A percentile compares a stretch with the other conserved stretches of the same genome.
These are phyloP conservation scores for Yponomeuta cagnagella DNA, from an alignment of 2,888 invertebrate species.

Conservation along the genomic window DNA sequence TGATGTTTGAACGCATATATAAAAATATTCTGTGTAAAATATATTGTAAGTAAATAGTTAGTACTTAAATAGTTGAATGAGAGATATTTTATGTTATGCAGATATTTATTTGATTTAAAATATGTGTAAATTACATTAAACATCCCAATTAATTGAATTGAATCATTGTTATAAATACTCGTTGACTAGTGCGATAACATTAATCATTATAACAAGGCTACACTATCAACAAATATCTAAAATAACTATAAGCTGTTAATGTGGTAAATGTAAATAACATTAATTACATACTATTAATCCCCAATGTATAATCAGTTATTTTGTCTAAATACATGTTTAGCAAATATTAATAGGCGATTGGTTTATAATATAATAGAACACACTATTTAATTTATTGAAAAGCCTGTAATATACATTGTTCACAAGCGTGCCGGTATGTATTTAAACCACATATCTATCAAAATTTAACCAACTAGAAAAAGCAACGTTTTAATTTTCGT, in stretches of 20 bases:
- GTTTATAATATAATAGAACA: not conserved
- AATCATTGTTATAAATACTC: constrained; percentile 63
- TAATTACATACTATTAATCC: not conserved
- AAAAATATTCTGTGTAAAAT: no score
- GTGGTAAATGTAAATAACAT: constrained; percentile 2
- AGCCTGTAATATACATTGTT: not conserved
- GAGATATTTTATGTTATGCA: constrained; percentile 43
- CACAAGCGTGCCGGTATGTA: not conserved
- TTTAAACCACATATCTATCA: not conserved
- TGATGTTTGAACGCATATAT: no score
- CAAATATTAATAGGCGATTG: not conserved
- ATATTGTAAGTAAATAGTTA: not conserved
- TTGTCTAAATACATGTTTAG: not conserved
- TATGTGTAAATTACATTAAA: constrained; percentile 62
- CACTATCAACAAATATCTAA: constrained; percentile 20
- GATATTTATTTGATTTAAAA: constrained; percentile 68
- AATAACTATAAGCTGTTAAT: not conserved
- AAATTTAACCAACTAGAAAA: not conserved
- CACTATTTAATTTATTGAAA: not conserved
- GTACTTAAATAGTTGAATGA: constrained; percentile 20
- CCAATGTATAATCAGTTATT: not conserved
- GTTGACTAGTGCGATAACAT: constrained; percentile 56
- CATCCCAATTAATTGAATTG: constrained; percentile 46
- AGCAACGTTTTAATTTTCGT: not conserved
- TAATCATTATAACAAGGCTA: constrained; percentile 22